Base-by-base conservation (phyloP, 2,113 vertebrate genomes). In the Syrrhaptes paradoxus region DNA sequence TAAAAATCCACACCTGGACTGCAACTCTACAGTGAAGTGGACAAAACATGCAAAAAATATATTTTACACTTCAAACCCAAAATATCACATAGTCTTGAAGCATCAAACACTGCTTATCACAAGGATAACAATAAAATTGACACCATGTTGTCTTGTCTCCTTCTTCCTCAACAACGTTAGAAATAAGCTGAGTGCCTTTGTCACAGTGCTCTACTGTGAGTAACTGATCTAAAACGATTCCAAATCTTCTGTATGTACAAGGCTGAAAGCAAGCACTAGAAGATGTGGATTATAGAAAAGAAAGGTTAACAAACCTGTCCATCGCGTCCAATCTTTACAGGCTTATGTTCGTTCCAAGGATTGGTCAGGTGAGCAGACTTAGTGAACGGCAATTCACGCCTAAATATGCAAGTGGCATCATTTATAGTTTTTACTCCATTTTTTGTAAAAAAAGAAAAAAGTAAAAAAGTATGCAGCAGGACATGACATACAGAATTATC, bases 301-400 rank as follows among this genome's bases (percentile, higher is more conserved):
- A 57, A 43, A 52, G 65, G 91, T 38, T 12, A 93, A 98, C 98
- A 97, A 97, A 99, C 99, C 99, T 99, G 99, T 98, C 99, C 99
- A 90, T 99, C 99, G 2, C 99, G 99, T 96, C 99, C 99, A 48
- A 99, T 99, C 94, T 99, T 99, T 63, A 99, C 99, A 5, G 99
- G 99, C 77, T 99, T 99, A 97, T 99, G 98, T 97, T 99, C 99
- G 5, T 99, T 99, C 99, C 99, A 99, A 83, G 99, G 98, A 97
- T 99, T 99, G 87, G 98, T 98, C 95, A 99, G 98, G 92, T 99
- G 99, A 95, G 99, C 98, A 3, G 99, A 99, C 96, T 99, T 99
- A 8, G 99, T 99, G 97, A 99, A 99, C 4, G 99, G 99, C 80
- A 99, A 98, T 95, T 99, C 99, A 82, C 99, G 98, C 97, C 99